These are phyloP conservation scores for Platalea minor DNA, from an alignment of 2,797 vertebrate species.

Conservation along the genomic window DNA sequence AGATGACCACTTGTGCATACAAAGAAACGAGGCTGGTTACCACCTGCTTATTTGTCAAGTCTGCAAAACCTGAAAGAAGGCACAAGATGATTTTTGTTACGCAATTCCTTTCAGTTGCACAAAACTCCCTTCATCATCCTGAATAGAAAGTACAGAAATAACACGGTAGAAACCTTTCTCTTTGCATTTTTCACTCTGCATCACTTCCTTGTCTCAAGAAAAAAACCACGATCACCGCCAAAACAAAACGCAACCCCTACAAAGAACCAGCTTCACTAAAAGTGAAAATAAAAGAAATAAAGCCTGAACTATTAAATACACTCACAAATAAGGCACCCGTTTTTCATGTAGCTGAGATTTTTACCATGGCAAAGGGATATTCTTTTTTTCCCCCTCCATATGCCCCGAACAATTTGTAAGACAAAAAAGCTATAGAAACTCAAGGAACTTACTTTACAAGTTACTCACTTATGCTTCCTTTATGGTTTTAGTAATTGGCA, in stretches of 20 bases:
- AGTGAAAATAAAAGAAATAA: too few species aligned
- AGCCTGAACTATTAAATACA: too few species aligned
- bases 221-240: too few species aligned
- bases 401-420: not conserved
- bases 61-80: constrained; percentile 70
- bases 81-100: not conserved
- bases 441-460: not conserved
- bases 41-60: too few species aligned
- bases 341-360: rapidly evolving
- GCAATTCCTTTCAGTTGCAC: not conserved
- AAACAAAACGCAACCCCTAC: too few species aligned
- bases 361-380: not conserved
- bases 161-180: too few species aligned
- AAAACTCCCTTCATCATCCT: not conserved
- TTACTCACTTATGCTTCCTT: rapidly evolving
- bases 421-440: rapidly evolving
- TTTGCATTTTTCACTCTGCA: too few species aligned
- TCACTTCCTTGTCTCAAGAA: too few species aligned
- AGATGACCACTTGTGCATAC: too few species aligned
- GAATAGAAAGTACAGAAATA: not conserved
- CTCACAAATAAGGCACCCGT: too few species aligned
- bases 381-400: not conserved
- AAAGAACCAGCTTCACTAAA: too few species aligned
- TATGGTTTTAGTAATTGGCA: not conserved
- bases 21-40: too few species aligned